phyloP scores from a whole-genome alignment of 2,113 vertebrate genomes.

The Scatophagus argus region DNA sequence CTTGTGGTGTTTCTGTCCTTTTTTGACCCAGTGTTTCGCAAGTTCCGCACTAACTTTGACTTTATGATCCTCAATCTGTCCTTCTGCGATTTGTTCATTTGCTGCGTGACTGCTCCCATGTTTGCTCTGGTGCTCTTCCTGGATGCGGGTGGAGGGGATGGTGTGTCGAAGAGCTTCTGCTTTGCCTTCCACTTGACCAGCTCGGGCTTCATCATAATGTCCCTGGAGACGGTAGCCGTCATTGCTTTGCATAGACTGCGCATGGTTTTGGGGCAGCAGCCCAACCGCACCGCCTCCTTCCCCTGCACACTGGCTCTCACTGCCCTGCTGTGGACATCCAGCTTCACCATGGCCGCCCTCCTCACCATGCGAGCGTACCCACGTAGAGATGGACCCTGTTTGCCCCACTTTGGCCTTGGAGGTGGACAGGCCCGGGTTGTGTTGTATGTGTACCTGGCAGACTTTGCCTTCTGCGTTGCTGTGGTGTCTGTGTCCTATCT shows the following conservation, averaged over 20 bases:
- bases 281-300: constrained; percentile 88
- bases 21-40: constrained; percentile 95
- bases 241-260: constrained; percentile 95
- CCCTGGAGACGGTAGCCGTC: constrained; percentile 94
- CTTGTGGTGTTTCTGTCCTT: constrained; percentile 96
- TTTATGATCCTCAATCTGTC: constrained; percentile 98
- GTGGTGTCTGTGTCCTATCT: constrained; percentile 93
- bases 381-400: constrained; percentile 88
- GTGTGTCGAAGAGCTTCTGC: constrained; percentile 91
- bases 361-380: constrained; percentile 88
- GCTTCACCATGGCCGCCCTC: constrained; percentile 92
- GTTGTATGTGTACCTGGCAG: constrained; percentile 91
- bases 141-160: constrained; percentile 78
- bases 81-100: constrained; percentile 97
- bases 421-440: constrained; percentile 85
- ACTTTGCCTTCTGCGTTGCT: constrained; percentile 93
- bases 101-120: constrained; percentile 93
- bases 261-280: constrained; percentile 95
- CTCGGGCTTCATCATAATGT: constrained; percentile 96
- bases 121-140: constrained; percentile 92
- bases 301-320: constrained; percentile 91
- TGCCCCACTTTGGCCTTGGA: constrained; percentile 90
- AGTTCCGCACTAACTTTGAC: constrained; percentile 97
- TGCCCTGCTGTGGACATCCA: constrained; percentile 91
- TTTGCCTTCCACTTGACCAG: constrained; percentile 95